Base-by-base conservation (phyloP, 2,888 invertebrate genomes). In the Meteorus cinctellus region DNA sequence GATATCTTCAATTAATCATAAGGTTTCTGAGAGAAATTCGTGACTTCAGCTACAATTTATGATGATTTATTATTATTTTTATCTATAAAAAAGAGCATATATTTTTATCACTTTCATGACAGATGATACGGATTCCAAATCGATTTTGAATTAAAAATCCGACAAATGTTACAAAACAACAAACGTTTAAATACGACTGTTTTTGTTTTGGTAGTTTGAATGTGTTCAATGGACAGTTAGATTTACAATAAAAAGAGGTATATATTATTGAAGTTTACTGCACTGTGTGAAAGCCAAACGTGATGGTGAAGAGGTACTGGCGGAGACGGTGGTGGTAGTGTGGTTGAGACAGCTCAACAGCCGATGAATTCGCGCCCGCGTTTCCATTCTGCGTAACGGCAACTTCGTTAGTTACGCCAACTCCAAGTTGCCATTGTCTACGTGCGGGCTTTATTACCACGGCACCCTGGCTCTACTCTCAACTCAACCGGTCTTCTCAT, bases 391-490 rank as follows among this genome's bases (percentile, higher is more conserved):
- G 78, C 73, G 80, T 74, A 81, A 78, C 79, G 72, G 78, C 82
- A 81, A 81, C 80, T 81, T 82, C 79, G 82, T 82, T 82, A 82
- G 81, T 82, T 82, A 82, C 80, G 81, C 78, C 78, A 82, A 82
- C 82, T 77, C 82, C 76, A 79, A 82, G 80, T 81, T 81, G 79
- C 80, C 77, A 80, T 82, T 80, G 82, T 81, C 81, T 82, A 81
- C 78, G 81, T 80, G 80, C 76, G 65, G 79, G 81, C 79, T 81
- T 82, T 81, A 82, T 82, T 80, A 78, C 80, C 51, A 75, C 51
- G 76, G 71, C 65, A 59, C 60, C 41, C 74, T 27, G 41, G 24
- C 41, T 63, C 67, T 48, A 5, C 59, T 45, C 62, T 66, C 36
- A 55, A 65, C 73, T 72, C 66, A 29, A 59, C 59, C 66, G 62